Percentiles rank a stretch among this genome's conserved stretches.
These are phyloP conservation scores for Drosophila micromelanica DNA, from an alignment of 1,140 invertebrate species.

Conservation along the genomic window DNA sequence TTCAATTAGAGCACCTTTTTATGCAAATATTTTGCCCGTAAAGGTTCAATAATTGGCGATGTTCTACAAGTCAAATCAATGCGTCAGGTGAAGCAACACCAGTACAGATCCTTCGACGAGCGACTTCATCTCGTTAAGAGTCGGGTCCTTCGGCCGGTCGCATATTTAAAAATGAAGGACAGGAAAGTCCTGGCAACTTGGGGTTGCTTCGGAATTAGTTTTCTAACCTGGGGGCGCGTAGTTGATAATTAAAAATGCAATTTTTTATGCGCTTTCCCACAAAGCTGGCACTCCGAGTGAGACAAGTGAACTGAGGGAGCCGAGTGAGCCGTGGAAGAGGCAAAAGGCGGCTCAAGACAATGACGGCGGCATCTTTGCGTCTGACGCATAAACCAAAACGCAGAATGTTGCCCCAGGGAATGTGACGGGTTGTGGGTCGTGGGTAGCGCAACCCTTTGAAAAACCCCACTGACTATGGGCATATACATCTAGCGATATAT, in stretches of 20 bases:
- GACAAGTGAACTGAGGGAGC: not conserved
- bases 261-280: conserved; percentile 63
- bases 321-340: conserved; percentile 13
- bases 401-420: conserved; percentile 79
- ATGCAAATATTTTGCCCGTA: conserved; percentile 63
- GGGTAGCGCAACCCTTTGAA: conserved; percentile 64
- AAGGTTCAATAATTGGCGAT: conserved; percentile 76
- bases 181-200: conserved; percentile 26
- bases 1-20: conserved; percentile 80
- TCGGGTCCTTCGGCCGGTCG: not conserved
- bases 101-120: not conserved
- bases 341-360: conserved; percentile 62
- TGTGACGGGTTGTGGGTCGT: conserved; percentile 21
- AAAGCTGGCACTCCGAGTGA: not conserved
- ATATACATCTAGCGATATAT: not conserved
- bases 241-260: conserved; percentile 82
- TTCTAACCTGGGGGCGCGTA: conserved; percentile 73
- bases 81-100: conserved; percentile 58
- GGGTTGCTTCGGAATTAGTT: conserved; percentile 77
- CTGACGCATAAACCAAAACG: conserved; percentile 82
- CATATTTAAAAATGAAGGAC: conserved; percentile 58
- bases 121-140: not conserved
- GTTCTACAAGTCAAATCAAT: conserved; percentile 80
- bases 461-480: conserved; percentile 2
- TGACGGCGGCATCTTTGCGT: conserved; percentile 69